Base-by-base conservation (phyloP, 2,113 vertebrate genomes). In the Alligator sinensis region DNA sequence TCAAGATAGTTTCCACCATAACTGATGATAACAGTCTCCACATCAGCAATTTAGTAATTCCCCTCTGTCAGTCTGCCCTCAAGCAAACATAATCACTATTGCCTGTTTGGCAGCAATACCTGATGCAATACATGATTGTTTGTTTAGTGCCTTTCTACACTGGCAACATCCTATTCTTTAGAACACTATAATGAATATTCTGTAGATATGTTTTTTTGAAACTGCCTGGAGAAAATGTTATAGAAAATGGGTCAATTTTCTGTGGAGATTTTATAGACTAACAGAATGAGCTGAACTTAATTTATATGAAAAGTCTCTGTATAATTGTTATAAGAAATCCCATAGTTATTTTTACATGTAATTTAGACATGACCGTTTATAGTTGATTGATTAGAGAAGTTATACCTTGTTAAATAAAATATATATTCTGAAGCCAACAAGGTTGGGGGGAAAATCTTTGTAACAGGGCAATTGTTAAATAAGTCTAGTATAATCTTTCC, bases 1-100 rank as follows among this genome's bases (percentile, higher is more conserved):
- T 54, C 55, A 61, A 0, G 0, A 7, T 77, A 90, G 74, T 38
- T 54, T 80, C 21, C 7, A 84, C 11, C 6, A 13, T 81, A 38
- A 75, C 5, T 19, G 0, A 10, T 76, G 9, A 21, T 60, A 92
- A 66, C 17, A 59, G 9, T 78, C 19, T 81, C 25, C 82, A 66
- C 57, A 15, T 55, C 55, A 66, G 9, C 4, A 55, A 63, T 78
- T 19, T 63, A 83, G 18, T 1, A 85, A 90, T 88, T 78, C 17
- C 15, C 16, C 55, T 89, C 11, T 88, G 60, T 11, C 9, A 21
- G 24, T 24, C 12, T 89, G 9, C 80, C 4, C 70, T 84, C 30
- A 38, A 82, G 55, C 2, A 92, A 89, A 96, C 2, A 15, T 84
- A 91, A 90, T 91, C 88, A n/a, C 57, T 2, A 8, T 91, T 91